phyloP scores from a whole-genome alignment of 2,888 invertebrate genomes.

The Aelia acuminata region DNA sequence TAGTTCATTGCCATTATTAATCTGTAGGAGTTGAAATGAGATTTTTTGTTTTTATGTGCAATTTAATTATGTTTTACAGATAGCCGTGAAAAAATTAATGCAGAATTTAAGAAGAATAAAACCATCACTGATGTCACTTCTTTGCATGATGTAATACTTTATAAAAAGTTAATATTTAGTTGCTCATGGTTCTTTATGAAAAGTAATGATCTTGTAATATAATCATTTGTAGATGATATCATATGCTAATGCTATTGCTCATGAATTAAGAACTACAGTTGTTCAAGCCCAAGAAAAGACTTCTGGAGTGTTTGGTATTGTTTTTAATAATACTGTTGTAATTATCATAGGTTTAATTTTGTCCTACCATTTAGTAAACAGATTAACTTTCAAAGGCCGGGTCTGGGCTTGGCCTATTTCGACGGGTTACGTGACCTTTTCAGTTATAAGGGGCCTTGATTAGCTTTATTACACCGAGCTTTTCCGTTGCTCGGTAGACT shows the following conservation, averaged over 20 bases:
- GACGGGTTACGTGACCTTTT: no score
- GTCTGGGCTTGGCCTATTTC: no score
- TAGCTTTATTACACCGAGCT: no score
- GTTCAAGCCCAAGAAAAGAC: slow-evolving; percentile 80
- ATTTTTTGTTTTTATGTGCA: slow-evolving; percentile 1
- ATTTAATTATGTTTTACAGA: slow-evolving; percentile 69
- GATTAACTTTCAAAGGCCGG: no score
- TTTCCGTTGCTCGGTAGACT: no score
- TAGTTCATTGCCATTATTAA: neutral
- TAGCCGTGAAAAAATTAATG: slow-evolving; percentile 81
- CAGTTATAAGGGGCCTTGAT: no score
- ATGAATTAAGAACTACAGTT: slow-evolving; percentile 79
- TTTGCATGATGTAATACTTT: slow-evolving; percentile 76
- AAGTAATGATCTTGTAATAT: neutral
- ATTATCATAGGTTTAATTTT: neutral
- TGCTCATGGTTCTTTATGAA: neutral
- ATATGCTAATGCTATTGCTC: slow-evolving; percentile 78
- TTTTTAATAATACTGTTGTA: neutral
- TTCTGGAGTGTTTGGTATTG: slow-evolving; percentile 77
- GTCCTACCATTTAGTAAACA: neutral
- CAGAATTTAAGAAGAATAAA: slow-evolving; percentile 80
- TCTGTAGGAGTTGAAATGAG: neutral
- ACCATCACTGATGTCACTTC: slow-evolving; percentile 74
- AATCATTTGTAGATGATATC: slow-evolving; percentile 75
- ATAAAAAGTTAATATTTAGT: neutral